These are phyloP conservation scores for Mimachlamys varia DNA, from an alignment of 2,888 invertebrate species.

Conservation along the genomic window DNA sequence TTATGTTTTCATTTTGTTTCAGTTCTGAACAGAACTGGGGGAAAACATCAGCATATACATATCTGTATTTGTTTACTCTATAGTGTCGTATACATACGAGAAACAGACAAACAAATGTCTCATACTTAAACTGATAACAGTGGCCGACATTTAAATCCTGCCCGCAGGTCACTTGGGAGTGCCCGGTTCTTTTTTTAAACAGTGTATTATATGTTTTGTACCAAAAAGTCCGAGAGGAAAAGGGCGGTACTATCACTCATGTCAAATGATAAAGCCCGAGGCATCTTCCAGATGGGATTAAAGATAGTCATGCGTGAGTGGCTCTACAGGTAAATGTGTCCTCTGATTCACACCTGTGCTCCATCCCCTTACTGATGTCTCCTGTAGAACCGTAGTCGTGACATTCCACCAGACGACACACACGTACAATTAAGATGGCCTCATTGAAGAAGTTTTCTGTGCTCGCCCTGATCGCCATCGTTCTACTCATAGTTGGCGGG, in stretches of 20 bases:
- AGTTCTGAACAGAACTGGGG: too few relatives aligned
- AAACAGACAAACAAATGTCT: not conserved
- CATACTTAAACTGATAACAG: not conserved
- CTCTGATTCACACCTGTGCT: conserved; percentile 21
- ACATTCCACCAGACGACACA: not conserved
- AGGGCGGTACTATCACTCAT: conserved; percentile 10
- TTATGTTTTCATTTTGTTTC: too few relatives aligned
- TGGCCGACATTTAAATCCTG: not conserved
- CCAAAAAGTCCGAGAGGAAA: not conserved
- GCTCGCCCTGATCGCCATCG: conserved; percentile 39
- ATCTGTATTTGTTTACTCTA: too few relatives aligned
- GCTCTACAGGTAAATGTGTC: conserved; percentile 16
- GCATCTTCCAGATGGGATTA: not conserved
- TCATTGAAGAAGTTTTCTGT: conserved; percentile 36
- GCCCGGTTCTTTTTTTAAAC: not conserved
- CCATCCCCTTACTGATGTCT: not conserved
- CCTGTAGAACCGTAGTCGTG: not conserved
- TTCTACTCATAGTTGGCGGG: conserved; percentile 38
- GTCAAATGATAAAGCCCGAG: conserved; percentile 6
- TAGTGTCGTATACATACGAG: not conserved
- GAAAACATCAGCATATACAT: too few relatives aligned
- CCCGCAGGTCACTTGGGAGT: not conserved
- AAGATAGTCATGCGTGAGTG: conserved; percentile 26
- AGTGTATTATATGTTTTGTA: not conserved
- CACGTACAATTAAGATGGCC: conserved; percentile 41